A percentile compares a stretch with the other conserved stretches of the same genome.
phyloP scores from a whole-genome alignment of 2,797 vertebrate species.

The Esox masquinongy region DNA sequence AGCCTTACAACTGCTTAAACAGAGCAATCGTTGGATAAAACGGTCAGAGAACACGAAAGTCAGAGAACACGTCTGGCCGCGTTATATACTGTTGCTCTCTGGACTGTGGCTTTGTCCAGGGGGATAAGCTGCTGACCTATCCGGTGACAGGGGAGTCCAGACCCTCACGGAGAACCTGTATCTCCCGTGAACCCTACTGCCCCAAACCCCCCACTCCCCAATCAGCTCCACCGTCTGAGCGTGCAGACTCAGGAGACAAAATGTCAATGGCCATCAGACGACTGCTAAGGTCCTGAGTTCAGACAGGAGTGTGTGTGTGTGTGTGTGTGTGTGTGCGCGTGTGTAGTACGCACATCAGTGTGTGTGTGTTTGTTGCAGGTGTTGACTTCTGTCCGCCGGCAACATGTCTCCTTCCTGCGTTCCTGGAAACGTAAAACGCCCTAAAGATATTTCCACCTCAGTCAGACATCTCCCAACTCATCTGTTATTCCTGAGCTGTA shows the following conservation, averaged over 20 bases:
- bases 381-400: neutral
- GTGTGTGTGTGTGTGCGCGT: neutral
- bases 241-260: conserved; percentile 71
- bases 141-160: conserved; percentile 41
- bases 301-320: conserved; percentile 52
- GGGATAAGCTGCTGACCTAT: conserved; percentile 3
- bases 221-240: conserved; percentile 71
- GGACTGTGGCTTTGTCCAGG: neutral
- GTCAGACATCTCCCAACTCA: neutral
- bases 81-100: neutral
- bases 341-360: neutral
- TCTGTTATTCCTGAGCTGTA: conserved; percentile 1
- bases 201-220: conserved; percentile 44
- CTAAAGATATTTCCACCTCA: neutral
- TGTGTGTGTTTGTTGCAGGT: neutral
- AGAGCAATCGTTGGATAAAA: too few relatives aligned
- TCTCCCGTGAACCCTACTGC: neutral
- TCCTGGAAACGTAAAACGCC: neutral
- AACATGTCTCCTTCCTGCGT: neutral
- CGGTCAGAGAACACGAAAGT: neutral
- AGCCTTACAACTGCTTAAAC: neutral
- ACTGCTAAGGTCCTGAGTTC: conserved; percentile 79
- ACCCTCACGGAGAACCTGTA: conserved; percentile 19
- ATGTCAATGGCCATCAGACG: conserved; percentile 77
- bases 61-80: neutral